A percentile compares a stretch with the other conserved stretches of the same genome.
These are phyloP conservation scores for Penaeus japonicus DNA, from an alignment of 1,140 invertebrate genomes.

Conservation along the genomic window DNA sequence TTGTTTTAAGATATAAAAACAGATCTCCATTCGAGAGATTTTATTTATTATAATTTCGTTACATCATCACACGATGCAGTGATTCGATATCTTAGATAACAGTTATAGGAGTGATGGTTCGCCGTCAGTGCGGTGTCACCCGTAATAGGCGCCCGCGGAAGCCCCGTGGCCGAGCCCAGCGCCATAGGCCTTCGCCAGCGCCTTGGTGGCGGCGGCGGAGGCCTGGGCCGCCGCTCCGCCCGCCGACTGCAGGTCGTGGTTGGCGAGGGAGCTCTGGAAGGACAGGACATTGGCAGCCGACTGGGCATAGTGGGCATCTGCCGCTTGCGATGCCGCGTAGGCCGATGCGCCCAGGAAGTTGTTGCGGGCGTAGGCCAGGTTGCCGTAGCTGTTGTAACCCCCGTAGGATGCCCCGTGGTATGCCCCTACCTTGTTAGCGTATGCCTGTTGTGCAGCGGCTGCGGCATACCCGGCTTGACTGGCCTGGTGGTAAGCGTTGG, in stretches of 20 bases:
- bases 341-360: constrained; percentile 33
- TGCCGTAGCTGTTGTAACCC: constrained; percentile 7
- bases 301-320: constrained; percentile 42
- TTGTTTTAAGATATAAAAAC: too few species aligned
- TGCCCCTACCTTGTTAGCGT: constrained; percentile 21
- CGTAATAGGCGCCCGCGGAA: too few species aligned
- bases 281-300: constrained; percentile 18
- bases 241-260: constrained; percentile 21
- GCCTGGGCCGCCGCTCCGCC: constrained; percentile 32
- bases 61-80: too few species aligned
- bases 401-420: constrained; percentile 23
- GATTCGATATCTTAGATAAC: too few species aligned
- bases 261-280: constrained; percentile 27
- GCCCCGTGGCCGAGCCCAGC: neutral
- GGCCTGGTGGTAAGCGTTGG: neutral
- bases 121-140: too few species aligned
- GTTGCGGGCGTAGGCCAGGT: constrained; percentile 13
- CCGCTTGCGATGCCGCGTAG: constrained; percentile 18
- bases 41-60: too few species aligned
- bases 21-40: too few species aligned
- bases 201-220: constrained; percentile 24
- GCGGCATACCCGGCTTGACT: neutral
- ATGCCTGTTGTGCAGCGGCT: constrained; percentile 7
- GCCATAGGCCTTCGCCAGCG: constrained; percentile 23
- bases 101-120: too few species aligned